phyloP scores from a whole-genome alignment of 2,113 vertebrate species.

The Ciconia boyciana region DNA sequence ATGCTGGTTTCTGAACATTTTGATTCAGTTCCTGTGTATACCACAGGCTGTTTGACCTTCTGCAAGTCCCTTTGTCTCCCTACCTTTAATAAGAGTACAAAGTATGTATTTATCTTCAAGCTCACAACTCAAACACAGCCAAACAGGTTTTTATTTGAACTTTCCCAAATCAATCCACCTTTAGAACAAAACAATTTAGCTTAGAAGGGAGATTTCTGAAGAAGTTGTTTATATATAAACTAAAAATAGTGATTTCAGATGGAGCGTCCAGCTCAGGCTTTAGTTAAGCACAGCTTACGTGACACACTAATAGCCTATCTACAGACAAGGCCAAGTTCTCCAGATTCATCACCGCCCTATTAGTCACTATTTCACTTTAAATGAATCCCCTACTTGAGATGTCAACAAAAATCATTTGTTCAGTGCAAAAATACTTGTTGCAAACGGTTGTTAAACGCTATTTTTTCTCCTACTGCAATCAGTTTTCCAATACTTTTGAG shows the following conservation, averaged over 20 bases:
- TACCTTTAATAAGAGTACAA: neutral
- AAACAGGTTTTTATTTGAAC: constrained; percentile 39
- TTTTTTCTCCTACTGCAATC: neutral
- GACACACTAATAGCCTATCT: neutral
- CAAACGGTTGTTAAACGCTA: constrained; percentile 5
- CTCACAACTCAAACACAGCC: neutral
- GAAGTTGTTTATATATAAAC: neutral
- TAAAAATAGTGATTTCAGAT: neutral
- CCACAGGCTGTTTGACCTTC: neutral
- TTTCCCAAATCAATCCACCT: constrained; percentile 35
- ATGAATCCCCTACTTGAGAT: neutral
- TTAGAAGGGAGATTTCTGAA: neutral
- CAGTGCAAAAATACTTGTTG: neutral
- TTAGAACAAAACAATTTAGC: constrained; percentile 5
- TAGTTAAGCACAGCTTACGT: neutral
- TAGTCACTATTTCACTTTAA: constrained; percentile 36
- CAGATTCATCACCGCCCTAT: neutral
- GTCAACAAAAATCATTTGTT: constrained; percentile 1
- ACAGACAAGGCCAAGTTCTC: neutral
- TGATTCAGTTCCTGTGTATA: neutral
- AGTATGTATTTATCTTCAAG: constrained; percentile 32
- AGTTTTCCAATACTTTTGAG: constrained; percentile 1
- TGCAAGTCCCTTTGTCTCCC: neutral
- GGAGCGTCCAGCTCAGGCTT: neutral
- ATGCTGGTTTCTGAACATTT: neutral